Base-by-base conservation (phyloP, 2,797 vertebrate species). In the Bothrops alternatus region DNA sequence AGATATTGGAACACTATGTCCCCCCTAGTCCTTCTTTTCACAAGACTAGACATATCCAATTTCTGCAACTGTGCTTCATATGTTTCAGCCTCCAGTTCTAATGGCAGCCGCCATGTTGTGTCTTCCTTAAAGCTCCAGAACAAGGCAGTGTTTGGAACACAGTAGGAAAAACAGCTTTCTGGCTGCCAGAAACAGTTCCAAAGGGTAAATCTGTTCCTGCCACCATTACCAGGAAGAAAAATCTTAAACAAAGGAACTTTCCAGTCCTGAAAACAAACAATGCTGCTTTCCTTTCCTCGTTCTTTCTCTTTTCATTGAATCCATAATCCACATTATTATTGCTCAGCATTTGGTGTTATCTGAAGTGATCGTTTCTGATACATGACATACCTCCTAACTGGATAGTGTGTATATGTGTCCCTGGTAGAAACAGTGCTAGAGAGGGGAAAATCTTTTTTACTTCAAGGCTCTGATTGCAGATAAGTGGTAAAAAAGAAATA, bases 381-480 rank as follows among this genome's bases (percentile, higher is more conserved):
- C 20, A 8, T 58, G 18, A 6, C 57, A 1, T 37, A 37, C 32
- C 6, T 13, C 56, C 13, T 32, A 73, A 90, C 25, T 90, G 50
- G 57, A 5, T 26, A 78, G 88, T 95, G 92, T 86, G 91, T 61
- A 0, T 94, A 94, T 95, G 94, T 96, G 96, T 97, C 8, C 96
- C 3, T 26, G 47, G 8, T 14, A 90, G 7, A 18, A 12, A 50
- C 28, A 14, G 16, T 26, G 14, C 3, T 55, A 86, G 6, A 28
- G 56, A 20, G 37, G 18, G 4, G 26, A 20, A 28, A 25, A 96
- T 6, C 96, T 96, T 93, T 92, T 96, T 88, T 94, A 93, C 93
- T 91, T 98, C 97, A 98, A 98, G 97, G 97, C 97, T 96, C 92
- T 90, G 94, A 98, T 98, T 98, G 97, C 98, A 95, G 90, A 93